Conservation (phyloP, 2,797 vertebrate species). For the Falco berigora region DNA sequence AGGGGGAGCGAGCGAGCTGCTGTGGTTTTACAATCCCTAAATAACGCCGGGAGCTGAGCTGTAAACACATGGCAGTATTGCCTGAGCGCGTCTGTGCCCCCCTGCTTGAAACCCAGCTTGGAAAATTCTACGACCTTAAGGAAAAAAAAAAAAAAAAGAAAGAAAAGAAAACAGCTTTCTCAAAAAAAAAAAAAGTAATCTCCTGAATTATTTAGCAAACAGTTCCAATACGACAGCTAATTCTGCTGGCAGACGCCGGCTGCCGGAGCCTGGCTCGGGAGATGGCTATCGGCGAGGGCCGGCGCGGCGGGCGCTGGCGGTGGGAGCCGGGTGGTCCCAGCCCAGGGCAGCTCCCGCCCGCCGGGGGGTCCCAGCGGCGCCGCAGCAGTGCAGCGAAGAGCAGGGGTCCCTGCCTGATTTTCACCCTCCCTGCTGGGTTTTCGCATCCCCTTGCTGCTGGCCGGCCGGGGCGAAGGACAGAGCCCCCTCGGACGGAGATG, state of each 20-base stretch:
- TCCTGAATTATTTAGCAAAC: slow-evolving; percentile 63
- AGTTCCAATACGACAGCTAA: slow-evolving; percentile 10
- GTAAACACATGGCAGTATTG: slow-evolving; percentile 34
- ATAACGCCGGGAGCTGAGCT: slow-evolving; percentile 46
- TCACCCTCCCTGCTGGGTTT: neutral
- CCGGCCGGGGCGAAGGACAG: accelerated
- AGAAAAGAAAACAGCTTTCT: neutral
- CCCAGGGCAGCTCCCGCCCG: neutral
- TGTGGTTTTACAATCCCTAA: slow-evolving; percentile 62
- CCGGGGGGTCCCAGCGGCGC: neutral
- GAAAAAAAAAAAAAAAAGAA: neutral
- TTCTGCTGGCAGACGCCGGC: slow-evolving; percentile 25
- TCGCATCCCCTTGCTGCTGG: neutral
- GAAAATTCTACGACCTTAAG: slow-evolving; percentile 19
- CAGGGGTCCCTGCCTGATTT: neutral
- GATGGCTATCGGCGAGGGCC: neutral
- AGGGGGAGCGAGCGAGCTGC: slow-evolving; percentile 17
- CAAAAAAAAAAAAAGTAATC: neutral
- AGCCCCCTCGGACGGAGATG: neutral
- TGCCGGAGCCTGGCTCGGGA: neutral
- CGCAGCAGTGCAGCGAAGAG: neutral
- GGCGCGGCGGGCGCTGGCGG: neutral
- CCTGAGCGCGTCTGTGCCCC: neutral
- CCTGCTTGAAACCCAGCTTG: neutral
- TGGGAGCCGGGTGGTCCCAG: neutral